phyloP scores from a whole-genome alignment of 2,888 invertebrate species.

The Omphaloscelis lunosa region DNA sequence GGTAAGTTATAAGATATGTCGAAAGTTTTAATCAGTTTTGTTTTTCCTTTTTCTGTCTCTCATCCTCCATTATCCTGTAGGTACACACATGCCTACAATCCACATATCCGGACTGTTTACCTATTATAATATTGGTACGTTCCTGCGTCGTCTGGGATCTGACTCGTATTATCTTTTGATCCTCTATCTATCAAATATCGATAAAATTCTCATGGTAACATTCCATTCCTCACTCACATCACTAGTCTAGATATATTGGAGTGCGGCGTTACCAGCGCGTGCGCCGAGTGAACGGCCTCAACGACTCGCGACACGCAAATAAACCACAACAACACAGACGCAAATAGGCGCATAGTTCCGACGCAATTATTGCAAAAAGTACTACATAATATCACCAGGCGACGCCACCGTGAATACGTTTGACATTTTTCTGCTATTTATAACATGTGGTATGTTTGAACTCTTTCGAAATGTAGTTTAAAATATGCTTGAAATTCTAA shows the following conservation, averaged over 20 bases:
- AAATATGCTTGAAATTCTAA: conserved; percentile 25
- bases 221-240: conserved; percentile 38
- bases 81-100: neutral
- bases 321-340: conserved; percentile 77
- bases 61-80: neutral
- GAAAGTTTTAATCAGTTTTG: neutral
- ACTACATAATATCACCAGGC: conserved; percentile 51
- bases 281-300: conserved; percentile 85
- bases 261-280: conserved; percentile 63
- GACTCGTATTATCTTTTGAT: neutral
- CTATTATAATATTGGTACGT: too few species aligned
- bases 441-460: conserved; percentile 35
- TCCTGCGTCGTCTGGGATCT: neutral
- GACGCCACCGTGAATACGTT: conserved; percentile 49
- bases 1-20: neutral
- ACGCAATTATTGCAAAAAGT: conserved; percentile 78
- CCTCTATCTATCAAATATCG: neutral
- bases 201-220: conserved; percentile 13
- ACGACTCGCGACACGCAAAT: conserved; percentile 88
- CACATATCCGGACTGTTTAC: neutral
- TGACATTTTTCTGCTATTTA: conserved; percentile 59
- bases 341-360: conserved; percentile 81
- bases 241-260: conserved; percentile 62
- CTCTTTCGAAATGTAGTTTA: conserved; percentile 29
- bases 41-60: neutral